These are phyloP conservation scores for Drosophila hydei DNA, from an alignment of 1,140 invertebrate species.

Conservation along the genomic window DNA sequence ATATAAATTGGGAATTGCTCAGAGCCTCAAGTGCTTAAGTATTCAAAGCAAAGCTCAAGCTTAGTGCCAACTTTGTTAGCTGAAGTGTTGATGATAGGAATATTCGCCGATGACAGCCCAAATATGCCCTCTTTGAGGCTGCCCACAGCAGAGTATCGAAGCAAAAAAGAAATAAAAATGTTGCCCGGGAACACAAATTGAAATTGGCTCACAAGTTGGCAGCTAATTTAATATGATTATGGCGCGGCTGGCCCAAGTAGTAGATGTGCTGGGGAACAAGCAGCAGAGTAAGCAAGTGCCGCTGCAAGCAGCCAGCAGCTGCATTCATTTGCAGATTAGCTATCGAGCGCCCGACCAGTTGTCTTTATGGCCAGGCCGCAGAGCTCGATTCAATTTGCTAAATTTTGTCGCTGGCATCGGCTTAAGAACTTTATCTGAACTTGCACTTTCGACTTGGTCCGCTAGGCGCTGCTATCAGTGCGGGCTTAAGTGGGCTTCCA, in stretches of 20 bases:
- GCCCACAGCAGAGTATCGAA: neutral
- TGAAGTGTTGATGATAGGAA: too few species aligned
- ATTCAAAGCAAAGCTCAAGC: neutral
- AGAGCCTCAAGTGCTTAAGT: too few species aligned
- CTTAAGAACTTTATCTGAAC: conserved; percentile 29
- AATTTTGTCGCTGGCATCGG: conserved; percentile 26
- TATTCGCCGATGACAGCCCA: neutral
- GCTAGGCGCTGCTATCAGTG: conserved; percentile 8
- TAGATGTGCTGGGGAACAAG: neutral
- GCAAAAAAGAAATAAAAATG: conserved; percentile 41
- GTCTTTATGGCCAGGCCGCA: neutral
- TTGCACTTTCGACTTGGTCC: conserved; percentile 4
- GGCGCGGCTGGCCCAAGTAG: conserved; percentile 2
- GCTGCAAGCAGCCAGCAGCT: conserved; percentile 45
- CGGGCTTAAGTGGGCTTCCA: conserved; percentile 31
- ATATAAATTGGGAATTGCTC: neutral
- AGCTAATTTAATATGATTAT: conserved; percentile 74
- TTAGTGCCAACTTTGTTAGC: too few species aligned
- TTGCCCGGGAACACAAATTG: conserved; percentile 56
- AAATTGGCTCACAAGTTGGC: conserved; percentile 73
- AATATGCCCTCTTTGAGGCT: neutral
- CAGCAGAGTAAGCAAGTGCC: conserved; percentile 2
- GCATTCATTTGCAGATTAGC: conserved; percentile 32
- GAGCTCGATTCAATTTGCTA: conserved; percentile 31
- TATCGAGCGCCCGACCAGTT: neutral